Evolutionary conservation across 2,888 invertebrate species (phyloP), one percentile per base, ranked within the genome.

Genomic region (Nemotelus nigrinus): DNA sequence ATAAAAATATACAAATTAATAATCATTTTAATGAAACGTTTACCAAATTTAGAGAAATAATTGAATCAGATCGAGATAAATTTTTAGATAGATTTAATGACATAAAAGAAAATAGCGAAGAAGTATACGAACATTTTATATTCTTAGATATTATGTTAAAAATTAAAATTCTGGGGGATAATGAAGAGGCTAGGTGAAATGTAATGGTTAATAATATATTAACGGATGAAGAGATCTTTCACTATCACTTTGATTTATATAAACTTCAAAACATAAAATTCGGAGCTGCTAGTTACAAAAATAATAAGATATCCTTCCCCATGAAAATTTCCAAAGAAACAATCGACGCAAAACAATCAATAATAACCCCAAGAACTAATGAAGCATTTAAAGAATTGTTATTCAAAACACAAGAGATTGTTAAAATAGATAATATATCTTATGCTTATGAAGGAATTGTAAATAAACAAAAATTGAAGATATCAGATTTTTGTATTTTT

Each of bases 201-300:
- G 57, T 78, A 58, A 68, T 68, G 57, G 39, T n/a, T 48, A 78
- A 60, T 44, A 78, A 75, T 68, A 75, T 78, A 67, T 41, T 78
- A 58, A 78, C 78, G 2, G 58, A n/a, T 67, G 50, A 78, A 7
- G 78, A 78, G 68, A 78, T 78, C n/a, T 8, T 53, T 41, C 47
- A 70, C 67, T 78, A 68, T 39, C 41, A 78, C 44, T 44, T 78
- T 10, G 78, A 78, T 43, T 4, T 77, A 65, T 60, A 8, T 78
- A 65, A 39, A 55, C 47, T 78, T 3, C 67, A 65, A 74, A 75
- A 72, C 43, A 67, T 75, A 48, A 78, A 78, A 39, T 41, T 77
- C 2, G 77, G 77, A 60, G 48, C 63, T 41, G 60, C 64, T 25
- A 63, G 41, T 41, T 60, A 72, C 41, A 41, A 77, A 25, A 47